A percentile compares a stretch with the other conserved stretches of the same genome.
These are phyloP conservation scores for Anguilla marmorata DNA, from an alignment of 2,797 vertebrate genomes.

Conservation along the genomic window DNA sequence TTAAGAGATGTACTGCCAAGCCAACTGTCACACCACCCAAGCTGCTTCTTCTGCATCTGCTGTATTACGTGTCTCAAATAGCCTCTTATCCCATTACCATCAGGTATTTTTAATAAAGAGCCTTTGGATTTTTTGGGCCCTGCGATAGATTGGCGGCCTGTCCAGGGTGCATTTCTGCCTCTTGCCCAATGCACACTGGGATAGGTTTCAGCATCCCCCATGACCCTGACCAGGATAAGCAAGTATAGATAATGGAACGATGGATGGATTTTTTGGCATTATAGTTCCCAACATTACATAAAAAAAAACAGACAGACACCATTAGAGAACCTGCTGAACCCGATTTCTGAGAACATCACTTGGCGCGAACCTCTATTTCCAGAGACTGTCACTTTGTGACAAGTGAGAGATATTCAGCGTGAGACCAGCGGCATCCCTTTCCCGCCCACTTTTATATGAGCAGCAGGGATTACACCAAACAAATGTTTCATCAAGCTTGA, in stretches of 20 bases:
- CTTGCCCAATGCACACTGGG: too few relatives aligned
- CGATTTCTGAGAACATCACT: not conserved
- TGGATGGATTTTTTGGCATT: not conserved
- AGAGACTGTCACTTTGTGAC: not conserved
- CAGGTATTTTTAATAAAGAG: not conserved
- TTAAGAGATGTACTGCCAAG: not conserved
- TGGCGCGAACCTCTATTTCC: not conserved
- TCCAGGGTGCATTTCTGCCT: too few relatives aligned
- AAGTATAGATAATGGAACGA: too few relatives aligned
- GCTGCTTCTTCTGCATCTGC: not conserved
- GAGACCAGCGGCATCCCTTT: not conserved
- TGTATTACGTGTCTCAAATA: not conserved
- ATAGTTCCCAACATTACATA: not conserved
- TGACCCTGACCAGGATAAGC: too few relatives aligned
- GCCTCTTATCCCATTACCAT: not conserved
- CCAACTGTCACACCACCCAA: not conserved
- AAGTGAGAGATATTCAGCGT: not conserved
- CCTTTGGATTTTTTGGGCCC: not conserved
- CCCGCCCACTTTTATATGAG: not conserved
- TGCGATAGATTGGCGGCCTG: too few relatives aligned
- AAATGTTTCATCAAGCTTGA: not conserved
- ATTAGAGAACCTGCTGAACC: not conserved
- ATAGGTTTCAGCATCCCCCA: too few relatives aligned
- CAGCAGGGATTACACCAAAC: not conserved
- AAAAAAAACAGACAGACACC: not conserved